phyloP scores from a whole-genome alignment of 2,888 invertebrate species.

The Emmelina monodactyla region DNA sequence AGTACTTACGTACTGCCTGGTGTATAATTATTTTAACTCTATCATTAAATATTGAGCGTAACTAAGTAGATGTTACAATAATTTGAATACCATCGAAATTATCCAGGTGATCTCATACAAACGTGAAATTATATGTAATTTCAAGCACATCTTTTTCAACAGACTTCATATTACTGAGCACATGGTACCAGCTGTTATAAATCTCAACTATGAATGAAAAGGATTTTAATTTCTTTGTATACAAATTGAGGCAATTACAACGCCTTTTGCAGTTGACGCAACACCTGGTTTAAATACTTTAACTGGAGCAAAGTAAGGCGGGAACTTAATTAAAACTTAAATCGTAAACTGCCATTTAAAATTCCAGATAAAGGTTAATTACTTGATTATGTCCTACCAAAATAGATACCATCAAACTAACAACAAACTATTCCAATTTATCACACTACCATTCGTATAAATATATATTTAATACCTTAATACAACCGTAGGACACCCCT shows the following conservation, averaged over 20 bases:
- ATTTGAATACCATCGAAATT: not conserved
- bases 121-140: not conserved
- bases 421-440: no score
- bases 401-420: no score
- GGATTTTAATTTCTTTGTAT: not conserved
- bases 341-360: no score
- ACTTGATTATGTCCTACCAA: no score
- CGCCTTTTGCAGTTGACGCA: not conserved
- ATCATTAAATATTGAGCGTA: not conserved
- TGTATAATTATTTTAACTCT: not conserved
- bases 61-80: not conserved
- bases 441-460: no score
- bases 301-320: no score
- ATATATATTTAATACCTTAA: constrained; percentile 1
- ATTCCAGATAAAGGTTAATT: no score
- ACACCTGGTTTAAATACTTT: no score
- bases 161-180: not conserved
- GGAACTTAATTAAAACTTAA: no score
- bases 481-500: constrained; percentile 15
- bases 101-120: not conserved
- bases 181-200: not conserved
- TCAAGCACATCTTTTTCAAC: not conserved
- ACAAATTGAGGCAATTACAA: not conserved
- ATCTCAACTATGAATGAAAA: not conserved
- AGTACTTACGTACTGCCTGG: no score